Conservation (phyloP, 1,140 invertebrate species). For the Drosophila kohkoa region DNA sequence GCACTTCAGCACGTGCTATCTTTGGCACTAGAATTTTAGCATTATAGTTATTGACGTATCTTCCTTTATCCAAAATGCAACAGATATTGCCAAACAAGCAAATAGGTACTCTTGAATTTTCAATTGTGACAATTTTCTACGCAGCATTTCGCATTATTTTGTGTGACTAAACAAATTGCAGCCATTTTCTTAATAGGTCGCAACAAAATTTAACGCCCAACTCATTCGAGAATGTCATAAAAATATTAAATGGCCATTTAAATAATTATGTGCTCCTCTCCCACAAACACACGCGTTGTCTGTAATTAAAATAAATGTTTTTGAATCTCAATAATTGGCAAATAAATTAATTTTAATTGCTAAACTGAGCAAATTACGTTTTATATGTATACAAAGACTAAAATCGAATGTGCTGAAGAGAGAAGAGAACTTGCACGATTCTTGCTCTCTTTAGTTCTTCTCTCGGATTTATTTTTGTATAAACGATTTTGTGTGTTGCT, state of each 20-base stretch:
- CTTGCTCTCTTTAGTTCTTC: not conserved
- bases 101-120: too few relatives aligned
- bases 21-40: conserved; percentile 38
- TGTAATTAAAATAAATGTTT: conserved; percentile 79
- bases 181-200: conserved; percentile 57
- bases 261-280: conserved; percentile 35
- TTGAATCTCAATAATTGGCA: conserved; percentile 78
- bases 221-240: conserved; percentile 54
- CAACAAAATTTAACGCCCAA: conserved; percentile 25
- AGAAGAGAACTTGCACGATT: not conserved
- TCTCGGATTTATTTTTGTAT: conserved; percentile 50
- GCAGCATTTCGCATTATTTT: conserved; percentile 2
- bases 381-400: conserved; percentile 62
- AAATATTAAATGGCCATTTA: conserved; percentile 68
- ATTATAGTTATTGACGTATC: conserved; percentile 31
- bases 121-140: not conserved
- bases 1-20: conserved; percentile 20
- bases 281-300: conserved; percentile 20
- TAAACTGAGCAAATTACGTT: conserved; percentile 40
- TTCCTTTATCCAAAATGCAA: not conserved
- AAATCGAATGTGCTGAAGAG: conserved; percentile 34
- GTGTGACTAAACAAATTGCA: conserved; percentile 29
- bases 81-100: too few relatives aligned
- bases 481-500: conserved; percentile 40
- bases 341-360: conserved; percentile 83